Evolutionary conservation across 2,797 vertebrate genomes (phyloP).

Genomic region (Euthynnus affinis): DNA sequence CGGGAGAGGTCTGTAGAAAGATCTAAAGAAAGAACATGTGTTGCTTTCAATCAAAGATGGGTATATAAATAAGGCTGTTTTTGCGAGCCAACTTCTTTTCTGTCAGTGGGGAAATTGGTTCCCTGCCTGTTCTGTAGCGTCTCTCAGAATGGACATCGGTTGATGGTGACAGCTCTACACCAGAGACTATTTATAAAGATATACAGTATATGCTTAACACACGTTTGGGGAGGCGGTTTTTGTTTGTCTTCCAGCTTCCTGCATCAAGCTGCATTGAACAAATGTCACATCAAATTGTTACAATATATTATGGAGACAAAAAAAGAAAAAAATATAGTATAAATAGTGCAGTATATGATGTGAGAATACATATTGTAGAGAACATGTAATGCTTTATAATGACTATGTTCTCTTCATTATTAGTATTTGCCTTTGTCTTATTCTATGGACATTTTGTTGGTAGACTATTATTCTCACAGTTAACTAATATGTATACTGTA

Average conservation of each 20-base stretch:
- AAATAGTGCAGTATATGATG: neutral
- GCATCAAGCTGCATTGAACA: neutral
- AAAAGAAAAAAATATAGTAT: neutral
- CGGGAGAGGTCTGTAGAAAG: neutral
- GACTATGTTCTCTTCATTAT: neutral
- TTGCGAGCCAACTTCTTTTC: neutral
- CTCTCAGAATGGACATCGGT: neutral
- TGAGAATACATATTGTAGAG: neutral
- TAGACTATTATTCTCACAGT: neutral
- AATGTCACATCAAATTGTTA: neutral
- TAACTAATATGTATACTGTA: too few relatives aligned
- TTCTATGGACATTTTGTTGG: neutral
- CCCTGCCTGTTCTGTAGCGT: neutral
- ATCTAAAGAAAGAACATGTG: slow-evolving; percentile 5
- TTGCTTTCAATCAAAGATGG: neutral
- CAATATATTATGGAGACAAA: neutral
- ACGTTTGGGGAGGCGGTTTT: neutral
- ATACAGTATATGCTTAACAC: too few relatives aligned
- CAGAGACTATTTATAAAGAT: too few relatives aligned
- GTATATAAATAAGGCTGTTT: neutral
- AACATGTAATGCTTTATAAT: neutral
- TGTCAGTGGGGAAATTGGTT: neutral
- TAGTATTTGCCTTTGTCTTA: neutral
- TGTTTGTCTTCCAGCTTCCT: neutral
- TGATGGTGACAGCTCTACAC: neutral